Percentiles rank a stretch among this genome's conserved stretches.
These are phyloP conservation scores for Heliconius ismenius DNA, from an alignment of 2,888 invertebrate species.

Conservation along the genomic window DNA sequence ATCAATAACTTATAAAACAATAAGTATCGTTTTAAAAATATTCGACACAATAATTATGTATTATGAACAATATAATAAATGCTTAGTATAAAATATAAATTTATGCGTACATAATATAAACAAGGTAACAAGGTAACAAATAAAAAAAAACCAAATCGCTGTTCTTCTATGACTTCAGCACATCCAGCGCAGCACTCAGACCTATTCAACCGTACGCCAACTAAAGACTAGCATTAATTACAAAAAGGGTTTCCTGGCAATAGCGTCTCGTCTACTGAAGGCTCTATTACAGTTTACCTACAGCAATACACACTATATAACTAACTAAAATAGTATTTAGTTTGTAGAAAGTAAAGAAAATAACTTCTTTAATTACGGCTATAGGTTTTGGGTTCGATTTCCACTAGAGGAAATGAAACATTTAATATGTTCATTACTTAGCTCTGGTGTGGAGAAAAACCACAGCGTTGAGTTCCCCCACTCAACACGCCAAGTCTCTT, in stretches of 20 bases:
- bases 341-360: constrained; percentile 14
- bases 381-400: no score
- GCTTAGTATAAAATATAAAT: no score
- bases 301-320: constrained; percentile 14
- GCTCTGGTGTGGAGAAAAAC: no score
- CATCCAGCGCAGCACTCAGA: constrained; percentile 58
- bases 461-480: no score
- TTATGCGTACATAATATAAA: no score
- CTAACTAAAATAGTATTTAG: constrained; percentile 24
- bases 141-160: background rate
- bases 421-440: no score
- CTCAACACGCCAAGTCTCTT: no score
- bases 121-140: background rate
- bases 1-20: background rate
- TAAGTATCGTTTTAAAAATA: no score
- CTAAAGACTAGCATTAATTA: constrained; percentile 63
- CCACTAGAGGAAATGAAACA: no score
- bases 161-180: background rate
- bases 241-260: constrained; percentile 58
- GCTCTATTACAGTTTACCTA: constrained; percentile 44
- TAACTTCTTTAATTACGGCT: background rate
- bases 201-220: constrained; percentile 62
- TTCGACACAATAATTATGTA: no score
- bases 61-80: no score
- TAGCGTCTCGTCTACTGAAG: constrained; percentile 56